Conservation (phyloP, 2,797 vertebrate genomes). For the Onychomys leucogaster region DNA sequence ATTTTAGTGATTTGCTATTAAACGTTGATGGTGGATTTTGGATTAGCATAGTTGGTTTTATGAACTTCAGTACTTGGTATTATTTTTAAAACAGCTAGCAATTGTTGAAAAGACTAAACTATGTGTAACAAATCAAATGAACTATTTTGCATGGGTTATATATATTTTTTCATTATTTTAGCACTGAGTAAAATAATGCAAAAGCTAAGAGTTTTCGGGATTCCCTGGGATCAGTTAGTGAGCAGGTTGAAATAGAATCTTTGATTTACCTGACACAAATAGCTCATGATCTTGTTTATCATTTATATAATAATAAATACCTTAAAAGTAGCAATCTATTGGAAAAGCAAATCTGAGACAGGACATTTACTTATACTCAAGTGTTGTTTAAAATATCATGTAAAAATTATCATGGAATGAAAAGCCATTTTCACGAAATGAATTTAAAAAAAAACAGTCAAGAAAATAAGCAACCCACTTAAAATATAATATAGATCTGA, state of each 20-base stretch:
- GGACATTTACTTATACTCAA: neutral
- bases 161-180: neutral
- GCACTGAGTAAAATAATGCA: neutral
- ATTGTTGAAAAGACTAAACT: neutral
- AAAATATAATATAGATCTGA: neutral
- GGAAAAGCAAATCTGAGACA: neutral
- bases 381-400: neutral
- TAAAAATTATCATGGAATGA: neutral
- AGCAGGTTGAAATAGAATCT: neutral
- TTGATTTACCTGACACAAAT: neutral
- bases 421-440: neutral
- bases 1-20: neutral
- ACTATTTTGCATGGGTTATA: neutral
- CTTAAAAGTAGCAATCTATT: neutral
- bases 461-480: neutral
- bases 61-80: neutral
- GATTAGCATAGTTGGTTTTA: neutral
- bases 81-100: neutral
- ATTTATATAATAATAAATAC: neutral
- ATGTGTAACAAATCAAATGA: neutral
- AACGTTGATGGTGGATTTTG: neutral
- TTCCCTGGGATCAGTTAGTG: neutral
- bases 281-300: neutral
- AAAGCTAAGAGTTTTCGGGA: neutral
- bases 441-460: neutral